phyloP scores from a whole-genome alignment of 2,113 vertebrate genomes.

The Pungitius pungitius region DNA sequence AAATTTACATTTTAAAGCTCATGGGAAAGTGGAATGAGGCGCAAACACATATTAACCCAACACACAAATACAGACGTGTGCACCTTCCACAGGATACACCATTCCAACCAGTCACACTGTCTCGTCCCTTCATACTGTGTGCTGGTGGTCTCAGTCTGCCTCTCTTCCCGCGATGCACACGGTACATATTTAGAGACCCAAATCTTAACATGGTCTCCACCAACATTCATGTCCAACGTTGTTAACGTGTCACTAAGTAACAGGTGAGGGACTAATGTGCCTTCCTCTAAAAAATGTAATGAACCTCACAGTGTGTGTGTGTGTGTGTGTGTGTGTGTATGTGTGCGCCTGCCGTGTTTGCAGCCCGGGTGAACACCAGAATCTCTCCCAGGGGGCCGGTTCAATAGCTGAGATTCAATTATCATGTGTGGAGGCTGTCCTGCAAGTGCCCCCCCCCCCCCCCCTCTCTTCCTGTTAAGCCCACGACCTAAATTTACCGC shows the following conservation, averaged over 20 bases:
- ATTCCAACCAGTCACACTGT: not conserved
- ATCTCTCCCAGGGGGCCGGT: not conserved
- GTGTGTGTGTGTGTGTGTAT: not conserved
- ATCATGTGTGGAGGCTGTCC: not conserved
- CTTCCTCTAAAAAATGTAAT: slow-evolving; percentile 16
- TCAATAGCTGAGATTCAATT: slow-evolving; percentile 36
- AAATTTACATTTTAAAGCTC: slow-evolving; percentile 3
- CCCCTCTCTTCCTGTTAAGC: too few species aligned
- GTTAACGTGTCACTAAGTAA: not conserved
- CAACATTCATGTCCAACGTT: not conserved
- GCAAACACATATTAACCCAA: slow-evolving; percentile 1
- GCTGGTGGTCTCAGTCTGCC: slow-evolving; percentile 18
- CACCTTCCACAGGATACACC: slow-evolving; percentile 1
- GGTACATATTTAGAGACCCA: not conserved
- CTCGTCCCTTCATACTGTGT: not conserved
- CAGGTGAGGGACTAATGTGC: not conserved
- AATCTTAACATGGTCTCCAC: slow-evolving; percentile 10
- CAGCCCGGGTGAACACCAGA: slow-evolving; percentile 4
- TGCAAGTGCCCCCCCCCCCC: slow-evolving; percentile 28
- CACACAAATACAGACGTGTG: slow-evolving; percentile 9
- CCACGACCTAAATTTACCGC: slow-evolving; percentile 25
- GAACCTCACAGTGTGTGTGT: not conserved
- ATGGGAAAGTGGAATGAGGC: slow-evolving; percentile 19
- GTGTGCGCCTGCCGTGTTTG: not conserved
- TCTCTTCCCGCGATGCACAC: slow-evolving; percentile 19